These are phyloP conservation scores for Drosophila kikkawai DNA, from an alignment of 1,140 invertebrate genomes.

Conservation along the genomic window DNA sequence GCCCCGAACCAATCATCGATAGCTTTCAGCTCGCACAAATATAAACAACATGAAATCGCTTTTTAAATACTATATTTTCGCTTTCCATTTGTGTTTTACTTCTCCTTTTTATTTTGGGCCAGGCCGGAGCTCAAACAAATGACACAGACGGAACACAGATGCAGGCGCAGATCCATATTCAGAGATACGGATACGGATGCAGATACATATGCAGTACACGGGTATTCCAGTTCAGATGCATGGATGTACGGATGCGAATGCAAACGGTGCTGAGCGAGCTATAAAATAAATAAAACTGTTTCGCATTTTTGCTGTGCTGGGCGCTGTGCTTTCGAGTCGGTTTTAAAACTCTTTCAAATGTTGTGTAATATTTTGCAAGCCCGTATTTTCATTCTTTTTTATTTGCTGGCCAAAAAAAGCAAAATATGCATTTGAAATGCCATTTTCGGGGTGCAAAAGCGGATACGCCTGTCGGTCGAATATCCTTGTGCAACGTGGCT, in stretches of 20 bases:
- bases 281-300: slow-evolving; percentile 62
- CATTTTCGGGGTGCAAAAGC: slow-evolving; percentile 20
- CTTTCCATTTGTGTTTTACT: slow-evolving; percentile 19
- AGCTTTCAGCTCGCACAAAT: slow-evolving; percentile 42
- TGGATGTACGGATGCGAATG: slow-evolving; percentile 18
- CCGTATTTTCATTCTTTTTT: slow-evolving; percentile 47
- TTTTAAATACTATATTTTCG: slow-evolving; percentile 59
- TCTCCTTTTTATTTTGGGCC: background rate
- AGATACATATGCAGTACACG: slow-evolving; percentile 20
- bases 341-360: slow-evolving; percentile 62
- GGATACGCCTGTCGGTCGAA: slow-evolving; percentile 38
- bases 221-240: slow-evolving; percentile 5
- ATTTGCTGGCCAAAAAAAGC: background rate
- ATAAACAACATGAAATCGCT: slow-evolving; percentile 56
- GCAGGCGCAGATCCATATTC: slow-evolving; percentile 34
- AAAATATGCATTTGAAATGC: slow-evolving; percentile 45
- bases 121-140: slow-evolving; percentile 38
- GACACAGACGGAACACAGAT: slow-evolving; percentile 36
- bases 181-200: slow-evolving; percentile 22
- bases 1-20: slow-evolving; percentile 27
- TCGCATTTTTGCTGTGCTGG: slow-evolving; percentile 46
- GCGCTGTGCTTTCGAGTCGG: slow-evolving; percentile 48
- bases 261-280: slow-evolving; percentile 23
- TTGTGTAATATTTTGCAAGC: slow-evolving; percentile 67
- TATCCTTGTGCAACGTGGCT: slow-evolving; percentile 42